These are phyloP conservation scores for Beroe ovata DNA, from an alignment of 37 sponge, comb jelly and placozoan genomes.

Conservation along the genomic window DNA sequence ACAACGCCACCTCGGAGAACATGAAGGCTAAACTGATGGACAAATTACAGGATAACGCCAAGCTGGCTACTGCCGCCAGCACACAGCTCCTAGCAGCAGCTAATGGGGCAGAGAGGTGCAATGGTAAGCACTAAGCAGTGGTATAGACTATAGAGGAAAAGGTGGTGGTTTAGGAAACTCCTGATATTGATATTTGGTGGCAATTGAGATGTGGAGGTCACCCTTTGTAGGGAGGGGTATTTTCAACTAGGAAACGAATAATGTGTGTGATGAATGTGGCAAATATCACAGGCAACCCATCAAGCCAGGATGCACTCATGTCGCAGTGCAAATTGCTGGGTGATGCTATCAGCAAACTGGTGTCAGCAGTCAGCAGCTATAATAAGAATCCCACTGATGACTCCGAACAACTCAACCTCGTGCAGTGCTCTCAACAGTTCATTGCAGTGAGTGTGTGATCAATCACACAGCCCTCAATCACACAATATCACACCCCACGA, in stretches of 20 bases:
- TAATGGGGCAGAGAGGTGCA: slow-evolving; percentile 88
- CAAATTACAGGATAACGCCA: slow-evolving; percentile 88
- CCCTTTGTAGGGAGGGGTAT: no score
- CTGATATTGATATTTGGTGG: no score
- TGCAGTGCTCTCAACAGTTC: slow-evolving; percentile 59
- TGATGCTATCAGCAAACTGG: slow-evolving; percentile 59
- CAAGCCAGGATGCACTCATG: slow-evolving; percentile 57
- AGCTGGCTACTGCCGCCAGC: slow-evolving; percentile 84
- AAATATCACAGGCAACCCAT: slow-evolving; percentile 29
- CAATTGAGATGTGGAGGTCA: no score
- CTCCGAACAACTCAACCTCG: slow-evolving; percentile 47
- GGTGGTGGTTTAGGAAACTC: no score
- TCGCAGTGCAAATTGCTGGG: slow-evolving; percentile 66
- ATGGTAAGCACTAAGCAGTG: no score
- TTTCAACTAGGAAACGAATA: no score
- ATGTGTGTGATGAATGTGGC: no score
- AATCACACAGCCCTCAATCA: no score
- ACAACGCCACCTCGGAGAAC: slow-evolving; percentile 63
- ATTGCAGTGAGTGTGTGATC: slow-evolving; percentile 4
- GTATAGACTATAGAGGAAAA: no score
- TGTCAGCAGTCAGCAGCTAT: not conserved
- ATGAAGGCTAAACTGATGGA: slow-evolving; percentile 65
- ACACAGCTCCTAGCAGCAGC: slow-evolving; percentile 97
- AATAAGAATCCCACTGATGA: slow-evolving; percentile 3
- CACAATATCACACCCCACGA: no score